Base-by-base conservation (phyloP, 2,888 invertebrate genomes). In the Epiblema foenella region DNA sequence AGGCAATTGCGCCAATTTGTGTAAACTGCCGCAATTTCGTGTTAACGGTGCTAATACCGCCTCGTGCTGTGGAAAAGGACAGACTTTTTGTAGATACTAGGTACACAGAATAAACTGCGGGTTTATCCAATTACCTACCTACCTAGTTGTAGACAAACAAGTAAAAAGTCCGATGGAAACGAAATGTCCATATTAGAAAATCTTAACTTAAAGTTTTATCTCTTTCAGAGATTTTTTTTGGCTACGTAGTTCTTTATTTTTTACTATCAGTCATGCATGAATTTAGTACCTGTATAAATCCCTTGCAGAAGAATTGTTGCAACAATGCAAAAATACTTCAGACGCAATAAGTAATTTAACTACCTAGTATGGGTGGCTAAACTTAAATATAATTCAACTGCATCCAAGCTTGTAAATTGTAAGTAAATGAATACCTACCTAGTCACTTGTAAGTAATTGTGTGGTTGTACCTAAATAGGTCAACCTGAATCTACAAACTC, bases 1-100 rank as follows among this genome's bases (percentile, higher is more conserved):
- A 77, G 81, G 81, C 85, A 88, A 86, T 87, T 86, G 84, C 80
- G 76, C 78, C 86, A 88, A 88, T 87, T 88, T 85, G 83, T 78
- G 83, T 80, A 86, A 86, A 85, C 85, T 82, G 82, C 81, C 81
- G 77, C 78, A 78, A 81, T 71, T 71, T 71, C 56, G 71, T 66
- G 71, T 67, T 71, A 71, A 46, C 66, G 66, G 39, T 39, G 66
- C 66, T 66, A 66, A 71, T 71, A 37, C 46, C 54, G 60, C 57
- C 46, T 12, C 58, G 69, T 12, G 56, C 58, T 62, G 46, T 24
- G n/a, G 59, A 54, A 60, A 70, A 54, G 68, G 54, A 68, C 68
- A 20, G 65, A 66, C 58, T 52, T 24, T 63, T 20, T 56, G 46
- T 63, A 24, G 24, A 24, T 24, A 58, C 58, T 39, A n/a, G n/a